Base-by-base conservation (phyloP, 2,888 invertebrate genomes). In the Amblyteles armatorius region DNA sequence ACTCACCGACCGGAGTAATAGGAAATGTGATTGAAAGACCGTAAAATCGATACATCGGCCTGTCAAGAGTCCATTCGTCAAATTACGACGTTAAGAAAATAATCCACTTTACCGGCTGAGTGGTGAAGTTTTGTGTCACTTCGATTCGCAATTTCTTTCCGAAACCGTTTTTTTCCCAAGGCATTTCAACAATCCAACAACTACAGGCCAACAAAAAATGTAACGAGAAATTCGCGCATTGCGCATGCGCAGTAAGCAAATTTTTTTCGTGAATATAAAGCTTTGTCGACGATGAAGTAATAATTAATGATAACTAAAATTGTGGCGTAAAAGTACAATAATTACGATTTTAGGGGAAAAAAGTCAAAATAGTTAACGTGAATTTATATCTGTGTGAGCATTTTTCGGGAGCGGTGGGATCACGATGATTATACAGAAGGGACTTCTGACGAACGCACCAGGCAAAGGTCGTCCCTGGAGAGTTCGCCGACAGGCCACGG, bases 401-500 rank as follows among this genome's bases (percentile, higher is more conserved):
- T 71, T 76, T 48, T 81, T 36, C 16, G 57, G 16, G 72, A 29
- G 16, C 3, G 29, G 29, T 71, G 63, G 29, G 50, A 48, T 19
- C 36, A 22, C 57, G 22, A n/a, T 52, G 60, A 65, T 57, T 76
- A 78, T 69, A 57, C 55, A 48, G 50, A 82, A 82, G 79, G 83
- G 72, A 86, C 85, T 86, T 87, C 81, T 88, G 85, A 86, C 79
- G 87, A 87, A 87, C 84, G 87, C 78, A 78, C 68, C 48, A 74
- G 72, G 77, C 83, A 74, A 86, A 86, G 86, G 79, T 85, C 71
- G 84, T 86, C 87, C 84, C 85, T 71, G 33, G 82, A 82, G 81
- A 63, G 52, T 63, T 65, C 44, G 68, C 69, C 79, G 78, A 68
- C 29, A 44, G 50, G 19, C n/a, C 11, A 7, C 16, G 9, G 11